phyloP scores from a whole-genome alignment of 2,113 vertebrate genomes.

The Callocephalon fimbriatum region DNA sequence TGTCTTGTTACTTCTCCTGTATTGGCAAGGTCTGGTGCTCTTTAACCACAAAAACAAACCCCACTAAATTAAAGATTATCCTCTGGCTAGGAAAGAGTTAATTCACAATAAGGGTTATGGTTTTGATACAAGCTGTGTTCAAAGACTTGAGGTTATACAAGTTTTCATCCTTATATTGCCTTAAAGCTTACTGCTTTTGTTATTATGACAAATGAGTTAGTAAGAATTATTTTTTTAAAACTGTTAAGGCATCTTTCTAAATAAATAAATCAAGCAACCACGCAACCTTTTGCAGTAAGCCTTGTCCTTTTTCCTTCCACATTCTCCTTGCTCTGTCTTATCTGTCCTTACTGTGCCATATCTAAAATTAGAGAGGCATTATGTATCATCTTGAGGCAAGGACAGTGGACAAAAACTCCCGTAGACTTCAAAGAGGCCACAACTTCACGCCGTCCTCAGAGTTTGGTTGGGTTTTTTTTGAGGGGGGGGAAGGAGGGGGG shows the following conservation, averaged over 20 bases:
- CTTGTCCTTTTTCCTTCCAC: background rate
- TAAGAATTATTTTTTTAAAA: background rate
- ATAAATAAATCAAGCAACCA: background rate
- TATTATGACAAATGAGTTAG: background rate
- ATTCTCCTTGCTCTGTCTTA: background rate
- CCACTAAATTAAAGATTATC: background rate
- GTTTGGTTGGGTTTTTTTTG: background rate
- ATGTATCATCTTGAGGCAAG: background rate
- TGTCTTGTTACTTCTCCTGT: background rate
- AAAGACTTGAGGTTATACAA: background rate
- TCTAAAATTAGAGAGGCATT: constrained; percentile 52
- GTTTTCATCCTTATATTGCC: background rate
- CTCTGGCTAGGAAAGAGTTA: background rate
- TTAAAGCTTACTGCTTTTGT: background rate
- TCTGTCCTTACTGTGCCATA: background rate
- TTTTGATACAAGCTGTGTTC: background rate
- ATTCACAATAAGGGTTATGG: background rate
- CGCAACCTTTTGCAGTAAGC: background rate
- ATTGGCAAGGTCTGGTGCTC: background rate
- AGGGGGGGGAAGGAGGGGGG: no score
- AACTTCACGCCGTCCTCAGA: background rate
- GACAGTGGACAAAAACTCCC: background rate
- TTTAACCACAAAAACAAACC: background rate
- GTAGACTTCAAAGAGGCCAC: background rate
- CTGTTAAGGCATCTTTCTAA: background rate